Percentiles rank a stretch among this genome's conserved stretches.
Evolutionary conservation across 2,888 invertebrate genomes (phyloP).

Genomic region (Kuschelorhynchus macadamiae): DNA sequence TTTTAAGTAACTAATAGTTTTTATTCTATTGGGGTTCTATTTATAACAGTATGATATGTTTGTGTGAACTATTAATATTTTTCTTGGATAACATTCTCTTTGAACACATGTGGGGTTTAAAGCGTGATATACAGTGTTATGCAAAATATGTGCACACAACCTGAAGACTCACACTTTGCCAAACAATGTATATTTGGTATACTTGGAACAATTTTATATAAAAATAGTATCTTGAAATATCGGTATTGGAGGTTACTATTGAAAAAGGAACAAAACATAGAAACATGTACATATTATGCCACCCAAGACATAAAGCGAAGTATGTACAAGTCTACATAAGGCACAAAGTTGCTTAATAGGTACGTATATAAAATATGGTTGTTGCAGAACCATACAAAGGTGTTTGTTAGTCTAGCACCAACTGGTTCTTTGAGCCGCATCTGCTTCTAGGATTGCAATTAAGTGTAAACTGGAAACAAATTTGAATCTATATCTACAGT

Average conservation of each 20-base stretch:
- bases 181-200: neutral
- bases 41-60: constrained; percentile 26
- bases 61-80: neutral
- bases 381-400: neutral
- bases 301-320: neutral
- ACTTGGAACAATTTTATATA: neutral
- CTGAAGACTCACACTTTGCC: neutral
- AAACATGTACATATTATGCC: neutral
- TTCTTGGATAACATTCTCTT: constrained; percentile 11
- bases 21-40: constrained; percentile 14
- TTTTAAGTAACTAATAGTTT: constrained; percentile 37
- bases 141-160: neutral
- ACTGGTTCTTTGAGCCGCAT: too few species aligned
- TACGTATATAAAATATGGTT: neutral
- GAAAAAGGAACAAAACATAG: constrained; percentile 10
- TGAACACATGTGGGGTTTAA: constrained; percentile 30
- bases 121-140: constrained; percentile 8
- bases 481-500: too few species aligned
- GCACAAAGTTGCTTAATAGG: constrained; percentile 20
- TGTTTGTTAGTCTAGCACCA: too few species aligned
- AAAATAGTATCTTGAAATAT: neutral
- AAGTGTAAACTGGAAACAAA: too few species aligned
- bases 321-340: constrained; percentile 28
- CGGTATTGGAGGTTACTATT: neutral
- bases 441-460: too few species aligned